Conservation (phyloP, 2,797 vertebrate genomes). For the Trichosurus vulpecula region DNA sequence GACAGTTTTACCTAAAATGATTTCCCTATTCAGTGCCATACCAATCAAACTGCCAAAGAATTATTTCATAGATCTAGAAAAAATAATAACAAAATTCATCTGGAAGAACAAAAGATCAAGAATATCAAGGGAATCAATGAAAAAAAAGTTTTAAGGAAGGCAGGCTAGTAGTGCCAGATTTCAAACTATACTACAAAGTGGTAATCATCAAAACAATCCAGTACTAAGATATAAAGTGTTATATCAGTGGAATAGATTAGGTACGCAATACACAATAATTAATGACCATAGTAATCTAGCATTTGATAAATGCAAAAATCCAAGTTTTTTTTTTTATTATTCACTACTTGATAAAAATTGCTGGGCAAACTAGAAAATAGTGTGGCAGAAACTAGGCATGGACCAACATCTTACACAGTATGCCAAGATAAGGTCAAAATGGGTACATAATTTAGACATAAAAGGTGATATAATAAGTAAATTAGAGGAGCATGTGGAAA, state of each 20-base stretch:
- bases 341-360: neutral
- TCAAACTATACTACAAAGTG: neutral
- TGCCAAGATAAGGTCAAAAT: neutral
- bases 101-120: neutral
- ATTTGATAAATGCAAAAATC: neutral
- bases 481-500: neutral
- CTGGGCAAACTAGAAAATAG: neutral
- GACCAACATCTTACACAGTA: neutral
- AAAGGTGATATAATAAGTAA: neutral
- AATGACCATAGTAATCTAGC: neutral
- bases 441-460: neutral
- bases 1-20: neutral
- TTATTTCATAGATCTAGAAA: neutral
- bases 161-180: neutral
- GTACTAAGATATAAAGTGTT: neutral
- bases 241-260: neutral
- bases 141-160: neutral
- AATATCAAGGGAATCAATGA: neutral
- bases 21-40: neutral
- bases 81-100: neutral
- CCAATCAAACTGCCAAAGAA: neutral
- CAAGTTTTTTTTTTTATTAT: too few relatives aligned
- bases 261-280: neutral
- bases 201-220: neutral
- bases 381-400: neutral